These are phyloP conservation scores for Gandaritis pyraliata DNA, from an alignment of 2,888 invertebrate genomes.

Conservation along the genomic window DNA sequence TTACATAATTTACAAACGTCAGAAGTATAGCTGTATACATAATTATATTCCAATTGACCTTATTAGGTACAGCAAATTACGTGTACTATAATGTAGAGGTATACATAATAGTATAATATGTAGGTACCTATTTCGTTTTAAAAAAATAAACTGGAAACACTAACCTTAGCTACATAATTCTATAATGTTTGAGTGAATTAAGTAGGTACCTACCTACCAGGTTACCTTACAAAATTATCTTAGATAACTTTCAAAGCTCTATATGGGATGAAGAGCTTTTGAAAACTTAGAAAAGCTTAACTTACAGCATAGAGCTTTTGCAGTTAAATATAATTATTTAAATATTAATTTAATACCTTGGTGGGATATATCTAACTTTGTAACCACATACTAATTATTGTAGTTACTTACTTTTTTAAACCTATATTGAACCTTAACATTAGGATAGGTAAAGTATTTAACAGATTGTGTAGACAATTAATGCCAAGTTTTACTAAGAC, in stretches of 20 bases:
- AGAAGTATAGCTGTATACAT: too few species aligned
- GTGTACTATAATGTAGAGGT: too few species aligned
- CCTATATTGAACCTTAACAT: not conserved
- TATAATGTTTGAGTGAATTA: not conserved
- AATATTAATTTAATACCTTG: constrained; percentile 9
- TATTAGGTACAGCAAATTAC: too few species aligned
- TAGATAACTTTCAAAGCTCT: not conserved
- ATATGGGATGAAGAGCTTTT: not conserved
- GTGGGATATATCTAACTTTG: constrained; percentile 17
- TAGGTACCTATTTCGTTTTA: too few species aligned
- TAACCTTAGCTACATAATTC: not conserved
- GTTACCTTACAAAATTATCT: not conserved
- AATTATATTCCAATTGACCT: too few species aligned
- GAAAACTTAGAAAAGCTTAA: not conserved
- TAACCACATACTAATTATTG: not conserved
- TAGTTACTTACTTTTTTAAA: not conserved
- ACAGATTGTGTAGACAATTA: not conserved
- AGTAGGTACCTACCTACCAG: not conserved
- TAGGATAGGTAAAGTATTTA: not conserved
- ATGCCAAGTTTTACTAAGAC: too few species aligned
- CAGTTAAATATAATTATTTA: not conserved
- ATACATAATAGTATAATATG: too few species aligned
- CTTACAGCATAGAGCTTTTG: constrained; percentile 1
- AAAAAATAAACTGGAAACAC: too few species aligned
- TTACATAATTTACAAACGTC: too few species aligned